These are phyloP conservation scores for Umimayanthus kanabou DNA, from an alignment of 92 coral and sea anemone species.

Conservation along the genomic window DNA sequence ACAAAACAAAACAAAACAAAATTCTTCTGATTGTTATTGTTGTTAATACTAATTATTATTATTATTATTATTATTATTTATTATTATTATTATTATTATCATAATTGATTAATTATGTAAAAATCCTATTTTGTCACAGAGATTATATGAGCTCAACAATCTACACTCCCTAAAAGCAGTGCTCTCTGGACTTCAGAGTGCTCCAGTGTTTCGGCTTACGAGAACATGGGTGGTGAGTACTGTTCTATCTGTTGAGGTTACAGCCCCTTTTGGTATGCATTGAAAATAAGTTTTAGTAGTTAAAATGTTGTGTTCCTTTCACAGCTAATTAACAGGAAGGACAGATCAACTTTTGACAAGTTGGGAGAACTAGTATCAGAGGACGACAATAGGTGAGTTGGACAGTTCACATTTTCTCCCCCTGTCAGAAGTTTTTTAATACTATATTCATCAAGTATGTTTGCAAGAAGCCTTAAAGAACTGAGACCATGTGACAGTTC, in stretches of 20 bases:
- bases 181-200: slow-evolving; percentile 97
- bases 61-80: neutral
- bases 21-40: too few species aligned
- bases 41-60: neutral
- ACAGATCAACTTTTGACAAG: slow-evolving; percentile 81
- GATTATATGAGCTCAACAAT: slow-evolving; percentile 86
- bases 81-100: neutral
- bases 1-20: too few species aligned
- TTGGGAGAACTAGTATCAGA: slow-evolving; percentile 83
- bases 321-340: slow-evolving; percentile 77
- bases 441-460: too few species aligned
- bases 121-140: slow-evolving; percentile 58
- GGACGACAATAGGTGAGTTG: slow-evolving; percentile 85
- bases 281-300: too few species aligned
- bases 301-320: neutral
- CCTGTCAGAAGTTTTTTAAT: too few species aligned
- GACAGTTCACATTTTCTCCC: neutral
- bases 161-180: slow-evolving; percentile 94
- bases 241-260: too few species aligned
- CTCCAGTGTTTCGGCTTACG: slow-evolving; percentile 85
- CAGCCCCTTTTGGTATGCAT: too few species aligned
- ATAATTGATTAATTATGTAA: too few species aligned
- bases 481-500: too few species aligned
- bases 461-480: too few species aligned
- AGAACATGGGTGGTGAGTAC: slow-evolving; percentile 91